phyloP scores from a whole-genome alignment of 2,888 invertebrate species.

The Hirtodrosophila cameraria region DNA sequence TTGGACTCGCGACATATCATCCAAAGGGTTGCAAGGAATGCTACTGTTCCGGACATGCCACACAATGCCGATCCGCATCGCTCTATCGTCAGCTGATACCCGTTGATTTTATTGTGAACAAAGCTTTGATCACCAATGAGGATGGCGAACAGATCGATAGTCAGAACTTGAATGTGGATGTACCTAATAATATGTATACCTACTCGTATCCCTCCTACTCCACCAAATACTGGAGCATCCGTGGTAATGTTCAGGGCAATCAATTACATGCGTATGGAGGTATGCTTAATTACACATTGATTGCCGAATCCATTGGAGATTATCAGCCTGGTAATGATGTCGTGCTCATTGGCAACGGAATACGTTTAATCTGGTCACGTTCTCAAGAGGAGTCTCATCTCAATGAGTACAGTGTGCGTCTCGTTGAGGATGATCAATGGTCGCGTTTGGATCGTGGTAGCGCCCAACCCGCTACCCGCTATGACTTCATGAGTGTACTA shows the following conservation, averaged over 20 bases:
- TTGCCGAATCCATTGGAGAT: conserved; percentile 87
- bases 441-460: conserved; percentile 85
- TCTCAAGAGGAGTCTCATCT: conserved; percentile 56
- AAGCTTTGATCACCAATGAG: conserved; percentile 87
- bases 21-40: conserved; percentile 93
- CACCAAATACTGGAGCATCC: conserved; percentile 90
- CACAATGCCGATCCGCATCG: conserved; percentile 86
- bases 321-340: conserved; percentile 90
- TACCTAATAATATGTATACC: conserved; percentile 87
- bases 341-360: conserved; percentile 91
- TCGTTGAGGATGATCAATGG: conserved; percentile 90
- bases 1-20: conserved; percentile 89
- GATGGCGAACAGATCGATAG: conserved; percentile 70
- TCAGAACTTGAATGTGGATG: conserved; percentile 84
- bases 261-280: conserved; percentile 95
- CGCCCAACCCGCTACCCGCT: conserved; percentile 88
- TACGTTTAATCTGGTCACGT: conserved; percentile 89
- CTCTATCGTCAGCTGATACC: conserved; percentile 88
- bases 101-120: conserved; percentile 86
- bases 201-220: conserved; percentile 85
- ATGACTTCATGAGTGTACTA: conserved; percentile 93
- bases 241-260: conserved; percentile 88
- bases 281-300: conserved; percentile 89
- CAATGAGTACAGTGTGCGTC: conserved; percentile 85
- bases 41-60: conserved; percentile 93